phyloP scores from a whole-genome alignment of 2,888 invertebrate species.

The Hypena proboscidalis region DNA sequence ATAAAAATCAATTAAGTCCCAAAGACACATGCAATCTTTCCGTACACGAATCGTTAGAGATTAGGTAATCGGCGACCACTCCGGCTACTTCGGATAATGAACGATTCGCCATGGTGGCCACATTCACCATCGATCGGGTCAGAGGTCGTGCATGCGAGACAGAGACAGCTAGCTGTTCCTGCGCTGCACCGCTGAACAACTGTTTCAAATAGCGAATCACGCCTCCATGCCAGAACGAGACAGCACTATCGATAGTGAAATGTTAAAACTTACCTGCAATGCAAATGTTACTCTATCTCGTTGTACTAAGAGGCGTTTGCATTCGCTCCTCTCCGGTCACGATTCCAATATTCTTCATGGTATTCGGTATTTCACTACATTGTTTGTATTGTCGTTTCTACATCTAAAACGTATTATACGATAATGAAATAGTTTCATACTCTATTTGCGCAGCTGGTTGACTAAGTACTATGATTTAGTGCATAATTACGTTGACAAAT shows the following conservation, averaged over 20 bases:
- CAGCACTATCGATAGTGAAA: slow-evolving; percentile 77
- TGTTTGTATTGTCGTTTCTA: slow-evolving; percentile 68
- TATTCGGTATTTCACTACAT: slow-evolving; percentile 74
- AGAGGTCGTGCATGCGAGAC: slow-evolving; percentile 76
- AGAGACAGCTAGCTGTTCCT: slow-evolving; percentile 71
- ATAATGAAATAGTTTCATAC: slow-evolving; percentile 62
- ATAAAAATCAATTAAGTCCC: slow-evolving; percentile 7
- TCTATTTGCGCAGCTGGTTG: slow-evolving; percentile 52
- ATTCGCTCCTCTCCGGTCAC: slow-evolving; percentile 56
- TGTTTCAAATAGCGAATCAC: slow-evolving; percentile 79
- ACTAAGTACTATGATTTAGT: slow-evolving; percentile 23
- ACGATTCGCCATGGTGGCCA: slow-evolving; percentile 70
- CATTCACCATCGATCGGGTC: slow-evolving; percentile 80
- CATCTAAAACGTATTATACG: slow-evolving; percentile 55
- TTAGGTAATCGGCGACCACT: slow-evolving; percentile 60
- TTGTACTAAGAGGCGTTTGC: slow-evolving; percentile 57
- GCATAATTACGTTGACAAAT: slow-evolving; percentile 18
- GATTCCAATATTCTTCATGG: slow-evolving; percentile 71
- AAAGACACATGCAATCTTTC: slow-evolving; percentile 26
- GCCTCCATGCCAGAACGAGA: slow-evolving; percentile 76
- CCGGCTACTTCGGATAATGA: slow-evolving; percentile 67
- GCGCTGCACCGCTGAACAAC: slow-evolving; percentile 66
- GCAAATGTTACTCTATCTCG: slow-evolving; percentile 63
- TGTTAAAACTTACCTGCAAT: slow-evolving; percentile 62
- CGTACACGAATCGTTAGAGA: slow-evolving; percentile 44